Conservation (phyloP, 2,888 invertebrate species). For the Tanypteryx hageni region DNA sequence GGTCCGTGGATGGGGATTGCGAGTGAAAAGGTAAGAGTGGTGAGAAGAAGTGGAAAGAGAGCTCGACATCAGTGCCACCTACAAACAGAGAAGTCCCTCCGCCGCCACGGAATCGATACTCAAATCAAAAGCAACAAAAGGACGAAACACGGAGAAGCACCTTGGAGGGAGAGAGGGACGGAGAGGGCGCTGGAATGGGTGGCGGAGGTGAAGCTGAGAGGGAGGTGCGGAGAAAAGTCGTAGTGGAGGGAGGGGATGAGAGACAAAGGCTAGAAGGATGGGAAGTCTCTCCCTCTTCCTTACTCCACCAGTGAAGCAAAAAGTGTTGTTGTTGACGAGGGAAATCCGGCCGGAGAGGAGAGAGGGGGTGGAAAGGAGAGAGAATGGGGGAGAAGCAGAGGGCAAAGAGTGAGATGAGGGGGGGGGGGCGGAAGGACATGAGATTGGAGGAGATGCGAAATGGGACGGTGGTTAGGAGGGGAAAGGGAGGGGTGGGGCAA, state of each 20-base stretch:
- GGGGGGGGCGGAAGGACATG: background rate
- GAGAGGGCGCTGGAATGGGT: background rate
- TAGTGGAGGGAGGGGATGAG: background rate
- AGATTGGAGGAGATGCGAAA: no score
- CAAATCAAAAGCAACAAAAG: slow-evolving; percentile 15
- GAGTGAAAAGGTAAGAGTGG: no score
- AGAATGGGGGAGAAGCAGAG: background rate
- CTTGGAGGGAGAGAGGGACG: background rate
- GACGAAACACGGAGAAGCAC: background rate
- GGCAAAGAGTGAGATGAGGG: background rate
- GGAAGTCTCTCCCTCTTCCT: background rate
- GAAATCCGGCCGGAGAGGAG: background rate
- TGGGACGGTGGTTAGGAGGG: no score
- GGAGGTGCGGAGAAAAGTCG: background rate
- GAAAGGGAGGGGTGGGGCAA: no score
- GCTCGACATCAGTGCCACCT: background rate
- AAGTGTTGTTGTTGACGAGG: background rate
- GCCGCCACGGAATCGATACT: background rate
- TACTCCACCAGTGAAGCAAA: background rate
- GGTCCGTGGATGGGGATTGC: no score
- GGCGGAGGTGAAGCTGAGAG: background rate
- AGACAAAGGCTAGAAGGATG: background rate
- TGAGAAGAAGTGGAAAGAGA: no score
- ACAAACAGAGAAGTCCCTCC: background rate
- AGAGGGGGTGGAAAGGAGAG: background rate